These are phyloP conservation scores for Noctua janthe DNA, from an alignment of 2,888 invertebrate genomes.

Conservation along the genomic window DNA sequence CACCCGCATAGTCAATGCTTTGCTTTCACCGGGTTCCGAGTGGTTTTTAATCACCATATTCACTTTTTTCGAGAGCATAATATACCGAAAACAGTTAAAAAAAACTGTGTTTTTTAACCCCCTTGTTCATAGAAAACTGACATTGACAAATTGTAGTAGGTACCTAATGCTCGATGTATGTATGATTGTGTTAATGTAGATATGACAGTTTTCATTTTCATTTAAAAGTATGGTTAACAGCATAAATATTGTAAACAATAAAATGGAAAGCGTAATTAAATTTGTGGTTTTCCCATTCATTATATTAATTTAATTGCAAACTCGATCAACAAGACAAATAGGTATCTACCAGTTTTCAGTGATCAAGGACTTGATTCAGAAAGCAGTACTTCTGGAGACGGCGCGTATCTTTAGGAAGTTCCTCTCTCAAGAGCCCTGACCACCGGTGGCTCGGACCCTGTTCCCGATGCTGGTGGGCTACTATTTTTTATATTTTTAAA, in stretches of 20 bases:
- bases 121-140: conserved; percentile 6
- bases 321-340: background rate
- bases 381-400: too few species aligned
- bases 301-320: conserved; percentile 14
- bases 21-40: conserved; percentile 56
- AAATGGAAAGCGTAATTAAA: background rate
- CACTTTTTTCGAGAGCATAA: conserved; percentile 5
- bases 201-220: background rate
- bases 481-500: too few species aligned
- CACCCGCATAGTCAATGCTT: conserved; percentile 47
- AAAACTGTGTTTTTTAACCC: background rate
- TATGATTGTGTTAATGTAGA: background rate
- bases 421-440: too few species aligned
- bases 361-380: too few species aligned
- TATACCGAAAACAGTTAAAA: background rate
- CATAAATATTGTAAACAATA: background rate
- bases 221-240: background rate
- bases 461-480: too few species aligned
- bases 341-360: background rate
- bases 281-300: conserved; percentile 12
- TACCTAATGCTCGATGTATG: too few species aligned
- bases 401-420: too few species aligned
- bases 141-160: conserved; percentile 21
- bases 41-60: conserved; percentile 46
- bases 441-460: too few species aligned